These are phyloP conservation scores for Mallotus villosus DNA, from an alignment of 2,797 vertebrate genomes.

Conservation along the genomic window DNA sequence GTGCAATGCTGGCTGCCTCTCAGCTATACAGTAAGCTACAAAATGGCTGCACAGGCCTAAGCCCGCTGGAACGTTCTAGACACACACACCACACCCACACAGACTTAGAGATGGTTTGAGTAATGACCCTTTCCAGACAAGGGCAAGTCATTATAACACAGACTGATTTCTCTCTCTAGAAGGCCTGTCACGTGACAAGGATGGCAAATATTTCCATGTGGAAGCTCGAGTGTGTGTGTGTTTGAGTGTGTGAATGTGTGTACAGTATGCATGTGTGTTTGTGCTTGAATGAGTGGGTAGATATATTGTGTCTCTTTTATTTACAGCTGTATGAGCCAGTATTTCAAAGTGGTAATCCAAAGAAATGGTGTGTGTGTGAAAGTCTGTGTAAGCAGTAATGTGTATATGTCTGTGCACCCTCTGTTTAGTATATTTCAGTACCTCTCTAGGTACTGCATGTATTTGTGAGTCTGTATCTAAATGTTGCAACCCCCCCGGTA, in stretches of 20 bases:
- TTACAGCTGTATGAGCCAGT: not conserved
- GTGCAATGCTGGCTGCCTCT: conserved; percentile 37
- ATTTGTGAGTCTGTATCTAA: no score
- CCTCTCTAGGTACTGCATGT: no score
- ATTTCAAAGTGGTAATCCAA: no score
- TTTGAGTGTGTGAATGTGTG: not conserved
- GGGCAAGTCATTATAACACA: conserved; percentile 67
- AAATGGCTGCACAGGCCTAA: conserved; percentile 41
- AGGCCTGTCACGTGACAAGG: conserved; percentile 49
- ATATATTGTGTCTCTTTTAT: conserved; percentile 5
- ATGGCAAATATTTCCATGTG: conserved; percentile 42
- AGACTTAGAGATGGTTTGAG: conserved; percentile 37
- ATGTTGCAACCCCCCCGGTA: no score
- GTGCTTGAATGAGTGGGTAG: not conserved
- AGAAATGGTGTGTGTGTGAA: not conserved
- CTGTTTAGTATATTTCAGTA: conserved; percentile 5
- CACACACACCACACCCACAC: conserved; percentile 11
- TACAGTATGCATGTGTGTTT: not conserved
- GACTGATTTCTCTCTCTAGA: conserved; percentile 48
- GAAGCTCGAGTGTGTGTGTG: not conserved
- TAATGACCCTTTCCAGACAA: conserved; percentile 61
- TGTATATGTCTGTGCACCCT: conserved; percentile 18
- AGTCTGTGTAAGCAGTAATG: not conserved
- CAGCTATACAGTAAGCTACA: conserved; percentile 52
- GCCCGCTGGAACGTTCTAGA: not conserved